Conservation (phyloP, 92 coral and sea anemone genomes). For the Paragorgia papillata region DNA sequence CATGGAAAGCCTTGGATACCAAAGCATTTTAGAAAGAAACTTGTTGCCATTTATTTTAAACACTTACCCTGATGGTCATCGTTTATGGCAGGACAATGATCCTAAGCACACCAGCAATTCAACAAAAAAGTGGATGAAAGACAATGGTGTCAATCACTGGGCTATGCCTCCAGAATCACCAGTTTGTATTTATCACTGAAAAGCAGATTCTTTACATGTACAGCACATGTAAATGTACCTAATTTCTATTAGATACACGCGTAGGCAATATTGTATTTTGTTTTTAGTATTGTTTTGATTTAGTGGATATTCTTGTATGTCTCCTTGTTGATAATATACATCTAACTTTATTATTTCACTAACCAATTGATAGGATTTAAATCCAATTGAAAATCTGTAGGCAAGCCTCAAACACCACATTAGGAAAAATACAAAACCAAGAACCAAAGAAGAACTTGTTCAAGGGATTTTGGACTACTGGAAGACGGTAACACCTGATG, state of each 20-base stretch:
- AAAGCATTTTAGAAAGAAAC: constrained; percentile 19
- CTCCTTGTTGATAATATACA: too few species aligned
- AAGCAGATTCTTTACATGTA: too few species aligned
- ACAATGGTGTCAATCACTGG: constrained; percentile 34
- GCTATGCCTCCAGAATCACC: constrained; percentile 49
- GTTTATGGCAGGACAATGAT: constrained; percentile 43
- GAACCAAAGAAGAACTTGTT: constrained; percentile 4
- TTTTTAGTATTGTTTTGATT: too few species aligned
- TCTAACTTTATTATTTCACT: too few species aligned
- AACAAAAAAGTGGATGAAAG: constrained; percentile 33
- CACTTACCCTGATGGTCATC: constrained; percentile 33
- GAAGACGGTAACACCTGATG: background rate
- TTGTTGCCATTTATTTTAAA: constrained; percentile 23
- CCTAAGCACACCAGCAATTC: constrained; percentile 46
- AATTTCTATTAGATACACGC: too few species aligned
- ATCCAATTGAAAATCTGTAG: background rate
- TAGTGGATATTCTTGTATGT: too few species aligned
- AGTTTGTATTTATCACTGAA: background rate
- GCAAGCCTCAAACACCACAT: background rate
- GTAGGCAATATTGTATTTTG: too few species aligned
- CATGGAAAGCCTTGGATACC: constrained; percentile 43
- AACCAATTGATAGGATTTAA: too few species aligned
- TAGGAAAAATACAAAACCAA: background rate
- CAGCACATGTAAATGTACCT: too few species aligned
- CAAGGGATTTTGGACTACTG: background rate